A percentile compares a stretch with the other conserved stretches of the same genome.
These are phyloP conservation scores for Lepus europaeus DNA, from an alignment of 2,113 vertebrate species.

Conservation along the genomic window DNA sequence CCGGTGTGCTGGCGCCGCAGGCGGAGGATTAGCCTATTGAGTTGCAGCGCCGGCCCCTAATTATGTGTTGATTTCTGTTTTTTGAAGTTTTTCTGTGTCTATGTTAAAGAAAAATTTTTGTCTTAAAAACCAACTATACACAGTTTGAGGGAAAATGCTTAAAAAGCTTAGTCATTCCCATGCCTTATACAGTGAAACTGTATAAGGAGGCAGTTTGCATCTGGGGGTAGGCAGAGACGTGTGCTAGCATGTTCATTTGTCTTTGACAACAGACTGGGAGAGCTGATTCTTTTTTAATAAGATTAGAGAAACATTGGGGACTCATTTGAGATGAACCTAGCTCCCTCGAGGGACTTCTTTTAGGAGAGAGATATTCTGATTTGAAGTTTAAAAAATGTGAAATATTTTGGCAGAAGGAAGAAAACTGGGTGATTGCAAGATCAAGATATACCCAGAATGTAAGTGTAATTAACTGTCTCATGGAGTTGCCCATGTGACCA, in stretches of 20 bases:
- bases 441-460: not conserved
- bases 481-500: not conserved
- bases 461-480: not conserved
- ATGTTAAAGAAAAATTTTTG: conserved; percentile 5
- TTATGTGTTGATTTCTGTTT: not conserved
- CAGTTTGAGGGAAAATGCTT: not conserved
- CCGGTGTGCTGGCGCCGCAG: too few relatives aligned
- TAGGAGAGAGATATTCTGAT: not conserved
- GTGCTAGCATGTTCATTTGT: not conserved
- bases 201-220: not conserved
- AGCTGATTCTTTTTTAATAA: not conserved
- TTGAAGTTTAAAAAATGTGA: conserved; percentile 35
- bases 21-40: too few relatives aligned
- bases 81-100: not conserved
- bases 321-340: not conserved
- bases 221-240: not conserved
- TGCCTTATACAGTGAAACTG: not conserved
- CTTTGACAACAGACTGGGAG: not conserved
- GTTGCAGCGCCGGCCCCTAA: not conserved
- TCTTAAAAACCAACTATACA: not conserved
- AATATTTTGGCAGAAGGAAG: conserved; percentile 11
- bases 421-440: not conserved
- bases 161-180: not conserved
- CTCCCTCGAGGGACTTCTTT: not conserved
- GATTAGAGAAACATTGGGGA: not conserved